phyloP scores from a whole-genome alignment of 2,797 vertebrate genomes.

The Catostomus latipinnis region DNA sequence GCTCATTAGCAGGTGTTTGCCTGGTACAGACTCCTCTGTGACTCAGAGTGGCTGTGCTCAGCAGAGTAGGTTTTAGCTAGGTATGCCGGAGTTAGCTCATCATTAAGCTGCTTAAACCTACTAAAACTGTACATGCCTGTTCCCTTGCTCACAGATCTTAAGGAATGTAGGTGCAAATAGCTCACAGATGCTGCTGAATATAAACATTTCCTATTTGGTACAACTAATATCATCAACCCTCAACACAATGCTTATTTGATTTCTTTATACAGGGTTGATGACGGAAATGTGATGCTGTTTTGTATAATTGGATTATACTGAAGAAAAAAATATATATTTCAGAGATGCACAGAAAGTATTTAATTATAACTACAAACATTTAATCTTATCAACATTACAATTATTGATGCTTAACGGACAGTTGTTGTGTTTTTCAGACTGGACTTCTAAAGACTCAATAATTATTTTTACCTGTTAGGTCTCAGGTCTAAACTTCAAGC shows the following conservation, averaged over 20 bases:
- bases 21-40: slow-evolving; percentile 14
- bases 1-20: slow-evolving; percentile 24
- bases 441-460: background rate
- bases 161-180: slow-evolving; percentile 23
- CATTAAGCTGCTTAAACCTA: slow-evolving; percentile 44
- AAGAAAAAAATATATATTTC: too few species aligned
- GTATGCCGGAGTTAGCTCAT: slow-evolving; percentile 28
- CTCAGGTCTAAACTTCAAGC: slow-evolving; percentile 72
- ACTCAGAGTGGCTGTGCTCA: slow-evolving; percentile 14
- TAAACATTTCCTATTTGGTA: slow-evolving; percentile 10
- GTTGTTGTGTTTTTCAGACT: background rate
- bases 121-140: slow-evolving; percentile 30
- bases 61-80: slow-evolving; percentile 30
- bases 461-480: slow-evolving; percentile 64
- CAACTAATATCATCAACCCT: background rate
- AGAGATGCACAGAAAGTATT: background rate
- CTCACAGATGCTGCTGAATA: slow-evolving; percentile 2
- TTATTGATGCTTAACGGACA: background rate
- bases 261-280: background rate
- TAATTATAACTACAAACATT: background rate
- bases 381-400: background rate
- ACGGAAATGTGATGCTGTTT: background rate
- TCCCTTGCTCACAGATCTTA: slow-evolving; percentile 29
- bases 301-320: background rate
- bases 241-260: too few species aligned